Percentiles rank a stretch among this genome's conserved stretches.
Conservation (phyloP, 2,888 invertebrate species). For the Emmelina monodactyla region DNA sequence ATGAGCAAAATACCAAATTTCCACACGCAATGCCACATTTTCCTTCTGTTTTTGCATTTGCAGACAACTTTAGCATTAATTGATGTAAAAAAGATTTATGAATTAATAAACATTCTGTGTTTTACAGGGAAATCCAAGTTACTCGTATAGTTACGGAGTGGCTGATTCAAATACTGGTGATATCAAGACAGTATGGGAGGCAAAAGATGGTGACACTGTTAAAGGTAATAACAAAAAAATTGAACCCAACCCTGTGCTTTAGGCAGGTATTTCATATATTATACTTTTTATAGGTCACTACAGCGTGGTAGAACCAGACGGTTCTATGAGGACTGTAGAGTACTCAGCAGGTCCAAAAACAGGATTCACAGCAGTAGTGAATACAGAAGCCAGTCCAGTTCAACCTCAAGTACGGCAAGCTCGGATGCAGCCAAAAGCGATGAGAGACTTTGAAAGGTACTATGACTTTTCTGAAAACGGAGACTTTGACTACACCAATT, state of each 20-base stretch:
- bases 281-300: slow-evolving; percentile 59
- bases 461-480: slow-evolving; percentile 41
- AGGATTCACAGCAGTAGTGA: slow-evolving; percentile 67
- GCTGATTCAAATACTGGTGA: slow-evolving; percentile 68
- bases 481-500: slow-evolving; percentile 27
- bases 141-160: slow-evolving; percentile 70
- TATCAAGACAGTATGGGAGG: slow-evolving; percentile 69
- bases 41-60: slow-evolving; percentile 23
- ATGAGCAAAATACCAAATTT: slow-evolving; percentile 45
- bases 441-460: slow-evolving; percentile 41
- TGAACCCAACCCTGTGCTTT: neutral
- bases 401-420: slow-evolving; percentile 20
- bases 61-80: slow-evolving; percentile 24
- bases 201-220: slow-evolving; percentile 67
- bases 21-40: slow-evolving; percentile 50
- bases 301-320: slow-evolving; percentile 73
- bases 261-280: neutral
- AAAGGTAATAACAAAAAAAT: slow-evolving; percentile 36
- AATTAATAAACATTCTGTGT: slow-evolving; percentile 19
- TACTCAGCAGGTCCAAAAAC: slow-evolving; percentile 66
- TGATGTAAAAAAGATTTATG: slow-evolving; percentile 25
- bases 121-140: slow-evolving; percentile 62
- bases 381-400: slow-evolving; percentile 42
- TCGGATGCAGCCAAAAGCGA: slow-evolving; percentile 34
- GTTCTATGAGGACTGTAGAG: slow-evolving; percentile 67